These are phyloP conservation scores for Ceyx cyanopectus DNA, from an alignment of 2,113 vertebrate species.

Conservation along the genomic window DNA sequence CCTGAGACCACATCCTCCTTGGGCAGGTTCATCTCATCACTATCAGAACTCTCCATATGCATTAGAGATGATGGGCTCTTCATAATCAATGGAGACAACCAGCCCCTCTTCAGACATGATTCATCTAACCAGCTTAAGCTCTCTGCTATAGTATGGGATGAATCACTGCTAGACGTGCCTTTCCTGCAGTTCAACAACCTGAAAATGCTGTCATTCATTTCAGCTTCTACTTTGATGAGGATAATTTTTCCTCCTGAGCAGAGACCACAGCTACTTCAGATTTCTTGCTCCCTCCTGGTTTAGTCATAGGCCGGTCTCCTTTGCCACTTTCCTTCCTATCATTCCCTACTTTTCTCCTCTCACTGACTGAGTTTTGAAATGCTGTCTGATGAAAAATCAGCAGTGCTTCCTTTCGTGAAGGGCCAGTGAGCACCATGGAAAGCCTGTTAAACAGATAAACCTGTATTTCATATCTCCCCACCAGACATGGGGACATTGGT, in stretches of 20 bases:
- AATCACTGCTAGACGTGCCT: neutral
- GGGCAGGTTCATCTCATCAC: neutral
- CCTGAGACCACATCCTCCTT: neutral
- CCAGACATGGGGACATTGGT: accelerated
- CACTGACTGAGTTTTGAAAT: neutral
- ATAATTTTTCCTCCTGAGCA: neutral
- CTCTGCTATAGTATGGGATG: neutral
- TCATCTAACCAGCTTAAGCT: neutral
- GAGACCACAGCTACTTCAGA: neutral
- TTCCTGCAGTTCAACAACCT: neutral
- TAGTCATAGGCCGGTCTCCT: neutral
- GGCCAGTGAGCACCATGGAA: neutral
- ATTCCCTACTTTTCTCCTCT: neutral
- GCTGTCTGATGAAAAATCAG: neutral
- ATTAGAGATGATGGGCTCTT: neutral
- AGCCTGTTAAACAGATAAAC: neutral
- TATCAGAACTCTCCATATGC: neutral
- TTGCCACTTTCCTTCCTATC: neutral
- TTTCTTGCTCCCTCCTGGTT: neutral
- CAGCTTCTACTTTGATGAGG: neutral
- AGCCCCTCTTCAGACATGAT: neutral
- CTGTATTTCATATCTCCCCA: neutral
- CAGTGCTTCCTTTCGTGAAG: neutral
- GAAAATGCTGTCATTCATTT: neutral
- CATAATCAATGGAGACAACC: neutral